A percentile compares a stretch with the other conserved stretches of the same genome.
Evolutionary conservation across 2,113 vertebrate genomes (phyloP).

Genomic region (Gallinago undulata): DNA sequence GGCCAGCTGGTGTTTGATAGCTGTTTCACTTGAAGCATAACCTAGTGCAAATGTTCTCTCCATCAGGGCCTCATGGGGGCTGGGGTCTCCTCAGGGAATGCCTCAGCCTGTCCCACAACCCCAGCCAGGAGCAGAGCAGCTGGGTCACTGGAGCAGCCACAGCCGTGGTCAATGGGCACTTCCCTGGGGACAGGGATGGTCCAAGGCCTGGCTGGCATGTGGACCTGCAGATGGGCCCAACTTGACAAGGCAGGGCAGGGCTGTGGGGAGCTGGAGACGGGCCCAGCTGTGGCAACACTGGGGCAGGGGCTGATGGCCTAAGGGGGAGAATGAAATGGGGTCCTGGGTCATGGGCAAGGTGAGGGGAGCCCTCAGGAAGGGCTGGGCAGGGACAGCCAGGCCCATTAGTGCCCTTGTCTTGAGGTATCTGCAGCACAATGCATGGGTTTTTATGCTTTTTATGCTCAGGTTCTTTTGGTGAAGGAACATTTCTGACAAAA

Average conservation of each 20-base stretch:
- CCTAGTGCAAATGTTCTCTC: not conserved
- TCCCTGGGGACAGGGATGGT: not conserved
- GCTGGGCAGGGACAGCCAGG: not conserved
- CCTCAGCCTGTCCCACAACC: not conserved
- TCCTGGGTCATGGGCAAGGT: not conserved
- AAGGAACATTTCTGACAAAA: not conserved
- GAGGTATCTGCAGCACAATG: fast-evolving
- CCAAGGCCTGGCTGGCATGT: fast-evolving
- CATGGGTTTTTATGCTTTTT: not conserved
- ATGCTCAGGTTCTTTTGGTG: not conserved
- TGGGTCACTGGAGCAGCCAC: not conserved
- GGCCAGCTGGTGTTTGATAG: not conserved
- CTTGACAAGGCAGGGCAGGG: not conserved
- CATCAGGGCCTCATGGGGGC: fast-evolving
- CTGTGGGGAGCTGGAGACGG: fast-evolving
- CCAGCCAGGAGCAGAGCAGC: not conserved
- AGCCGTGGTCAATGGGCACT: not conserved
- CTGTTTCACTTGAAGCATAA: not conserved
- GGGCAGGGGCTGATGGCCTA: not conserved
- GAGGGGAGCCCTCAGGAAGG: fast-evolving
- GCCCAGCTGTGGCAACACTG: fast-evolving
- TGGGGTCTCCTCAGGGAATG: fast-evolving
- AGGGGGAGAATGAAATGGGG: not conserved
- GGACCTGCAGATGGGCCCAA: not conserved
- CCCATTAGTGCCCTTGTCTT: not conserved